Conservation (phyloP, 2,797 vertebrate genomes). For the Heliangelus exortis region DNA sequence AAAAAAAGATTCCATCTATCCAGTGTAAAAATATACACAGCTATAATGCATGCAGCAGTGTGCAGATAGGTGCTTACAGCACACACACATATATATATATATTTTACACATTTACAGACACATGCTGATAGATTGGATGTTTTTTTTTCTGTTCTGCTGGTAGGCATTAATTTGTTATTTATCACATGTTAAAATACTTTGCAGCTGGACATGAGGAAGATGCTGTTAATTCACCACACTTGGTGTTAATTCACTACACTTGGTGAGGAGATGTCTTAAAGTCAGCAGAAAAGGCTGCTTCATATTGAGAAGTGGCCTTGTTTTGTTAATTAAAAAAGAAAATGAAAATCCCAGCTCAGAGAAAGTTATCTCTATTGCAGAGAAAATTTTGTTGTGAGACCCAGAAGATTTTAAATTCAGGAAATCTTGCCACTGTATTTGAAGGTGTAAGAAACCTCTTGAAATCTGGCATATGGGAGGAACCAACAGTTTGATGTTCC, state of each 20-base stretch:
- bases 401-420: background rate
- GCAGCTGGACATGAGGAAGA: background rate
- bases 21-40: background rate
- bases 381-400: background rate
- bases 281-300: background rate
- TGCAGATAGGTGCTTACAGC: background rate
- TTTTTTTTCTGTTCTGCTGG: background rate
- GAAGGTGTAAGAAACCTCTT: background rate
- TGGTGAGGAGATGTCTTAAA: background rate
- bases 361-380: background rate
- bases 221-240: background rate
- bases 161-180: background rate
- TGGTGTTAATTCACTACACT: background rate
- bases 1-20: background rate
- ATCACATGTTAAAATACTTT: background rate
- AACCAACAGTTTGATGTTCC: background rate
- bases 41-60: background rate
- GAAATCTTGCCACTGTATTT: background rate
- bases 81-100: background rate
- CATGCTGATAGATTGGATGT: background rate
- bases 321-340: background rate
- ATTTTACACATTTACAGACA: background rate
- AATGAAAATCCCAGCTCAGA: background rate
- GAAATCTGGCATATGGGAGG: background rate
- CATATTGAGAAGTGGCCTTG: background rate